Conservation (phyloP, 2,888 invertebrate species). For the Scaeva pyrastri region DNA sequence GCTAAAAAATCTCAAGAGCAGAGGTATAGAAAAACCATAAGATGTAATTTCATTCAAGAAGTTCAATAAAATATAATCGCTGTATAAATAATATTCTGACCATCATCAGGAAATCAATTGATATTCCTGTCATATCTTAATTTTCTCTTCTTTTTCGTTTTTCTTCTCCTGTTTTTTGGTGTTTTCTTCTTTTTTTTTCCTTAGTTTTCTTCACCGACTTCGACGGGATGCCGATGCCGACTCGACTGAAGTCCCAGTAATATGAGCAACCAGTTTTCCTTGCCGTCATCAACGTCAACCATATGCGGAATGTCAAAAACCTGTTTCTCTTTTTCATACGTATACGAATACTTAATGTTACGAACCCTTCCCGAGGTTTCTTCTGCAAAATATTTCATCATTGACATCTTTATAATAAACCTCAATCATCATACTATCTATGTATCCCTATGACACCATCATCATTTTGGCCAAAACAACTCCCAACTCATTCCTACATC, state of each 20-base stretch:
- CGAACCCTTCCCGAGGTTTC: conserved; percentile 3
- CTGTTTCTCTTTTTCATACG: conserved; percentile 4
- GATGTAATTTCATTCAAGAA: conserved; percentile 33
- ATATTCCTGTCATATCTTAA: conserved; percentile 43
- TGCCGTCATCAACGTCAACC: conserved; percentile 1
- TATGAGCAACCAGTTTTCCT: conserved; percentile 55
- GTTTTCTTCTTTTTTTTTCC: too few relatives aligned
- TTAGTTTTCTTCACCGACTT: too few relatives aligned
- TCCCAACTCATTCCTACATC: background rate
- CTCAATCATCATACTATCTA: conserved; percentile 45
- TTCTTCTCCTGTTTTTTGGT: too few relatives aligned
- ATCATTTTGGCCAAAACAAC: conserved; percentile 26
- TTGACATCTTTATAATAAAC: conserved; percentile 70
- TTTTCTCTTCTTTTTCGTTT: conserved; percentile 7
- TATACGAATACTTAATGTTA: background rate
- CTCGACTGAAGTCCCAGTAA: background rate
- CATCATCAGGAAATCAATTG: conserved; percentile 48
- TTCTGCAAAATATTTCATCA: conserved; percentile 56
- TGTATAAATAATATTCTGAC: conserved; percentile 49
- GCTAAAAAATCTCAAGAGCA: background rate
- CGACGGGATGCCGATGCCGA: background rate
- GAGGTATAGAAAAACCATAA: background rate
- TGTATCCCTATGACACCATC: conserved; percentile 50
- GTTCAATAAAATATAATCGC: conserved; percentile 46
- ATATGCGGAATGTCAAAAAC: conserved; percentile 37